Evolutionary conservation across 2,797 vertebrate species (phyloP), one percentile per base, ranked within the genome.

Genomic region (Buceros bicornis): DNA sequence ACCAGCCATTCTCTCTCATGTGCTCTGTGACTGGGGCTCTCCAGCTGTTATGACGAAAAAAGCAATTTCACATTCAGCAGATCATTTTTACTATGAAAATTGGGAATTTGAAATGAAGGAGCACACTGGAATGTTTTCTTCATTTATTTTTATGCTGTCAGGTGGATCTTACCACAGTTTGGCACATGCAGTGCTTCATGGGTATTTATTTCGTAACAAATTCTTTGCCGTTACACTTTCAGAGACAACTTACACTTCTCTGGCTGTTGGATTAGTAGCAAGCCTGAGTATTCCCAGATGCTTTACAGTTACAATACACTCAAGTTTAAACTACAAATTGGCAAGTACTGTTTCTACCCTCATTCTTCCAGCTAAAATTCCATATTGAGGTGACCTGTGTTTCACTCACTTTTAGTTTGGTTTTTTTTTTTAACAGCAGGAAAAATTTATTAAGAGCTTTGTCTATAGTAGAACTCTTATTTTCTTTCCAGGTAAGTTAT

Each of bases 401-500:
- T 87, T 29, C 0, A 3, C 47, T 47, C 17, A 15, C 21, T 65
- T 70, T 21, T 17, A 37, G 19, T 4, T 28, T 24, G 33, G 10
- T 56, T 78, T 12, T 47, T 87, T 88, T 64, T 74, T 92, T 54
- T 20, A 61, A 76, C n/a, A n/a, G 7, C 28, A 67, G 40, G 40
- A 74, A 82, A 70, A 74, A 50, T 26, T 64, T 67, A 43, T 67
- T 51, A 62, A 66, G 84, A 86, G 37, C 58, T 84, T 6, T 47
- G 28, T 18, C 51, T 72, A 15, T 28, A 45, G 35, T 13, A 85
- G 33, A 82, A 65, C 10, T 47, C 47, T 4, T 42, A n/a, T 14
- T 81, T 40, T 88, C 50, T 62, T 91, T 87, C 45, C 88, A 93
- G 94, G 86, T 96, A 95, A 96, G 94, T 84, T 76, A 40, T 9